These are phyloP conservation scores for Lontra canadensis DNA, from an alignment of 2,113 vertebrate species.

Conservation along the genomic window DNA sequence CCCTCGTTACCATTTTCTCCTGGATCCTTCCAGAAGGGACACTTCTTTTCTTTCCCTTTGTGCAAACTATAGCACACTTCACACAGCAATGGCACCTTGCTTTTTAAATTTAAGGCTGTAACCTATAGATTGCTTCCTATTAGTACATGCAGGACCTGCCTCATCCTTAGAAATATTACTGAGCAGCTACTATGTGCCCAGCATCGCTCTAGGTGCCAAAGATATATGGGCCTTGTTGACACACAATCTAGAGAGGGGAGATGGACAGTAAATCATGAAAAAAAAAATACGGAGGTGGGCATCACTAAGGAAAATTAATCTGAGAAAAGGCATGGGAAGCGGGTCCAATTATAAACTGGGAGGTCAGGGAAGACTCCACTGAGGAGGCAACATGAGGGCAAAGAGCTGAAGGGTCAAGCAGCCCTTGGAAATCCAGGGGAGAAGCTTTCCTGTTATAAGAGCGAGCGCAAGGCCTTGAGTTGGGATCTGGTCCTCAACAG, in stretches of 20 bases:
- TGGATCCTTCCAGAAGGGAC: neutral
- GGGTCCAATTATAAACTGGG: neutral
- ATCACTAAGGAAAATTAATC: neutral
- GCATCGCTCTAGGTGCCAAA: neutral
- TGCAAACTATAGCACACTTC: neutral
- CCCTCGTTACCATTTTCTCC: neutral
- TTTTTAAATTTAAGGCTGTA: rapidly evolving
- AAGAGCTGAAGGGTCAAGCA: no score
- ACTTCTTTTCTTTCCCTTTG: neutral
- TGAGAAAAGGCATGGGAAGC: neutral
- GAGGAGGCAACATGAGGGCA: neutral
- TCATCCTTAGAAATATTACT: neutral
- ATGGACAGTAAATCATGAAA: neutral
- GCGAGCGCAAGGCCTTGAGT: neutral
- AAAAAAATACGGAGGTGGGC: neutral
- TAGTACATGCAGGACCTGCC: no score
- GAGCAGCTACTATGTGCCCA: neutral
- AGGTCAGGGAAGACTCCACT: neutral
- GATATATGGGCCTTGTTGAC: neutral
- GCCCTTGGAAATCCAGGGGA: neutral
- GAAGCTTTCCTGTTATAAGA: neutral
- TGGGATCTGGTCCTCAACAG: neutral
- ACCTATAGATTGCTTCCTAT: neutral
- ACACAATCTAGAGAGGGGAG: neutral
- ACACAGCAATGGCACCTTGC: rapidly evolving